phyloP scores from a whole-genome alignment of 2,797 vertebrate genomes.

The Enteromius unitaeniatus region DNA sequence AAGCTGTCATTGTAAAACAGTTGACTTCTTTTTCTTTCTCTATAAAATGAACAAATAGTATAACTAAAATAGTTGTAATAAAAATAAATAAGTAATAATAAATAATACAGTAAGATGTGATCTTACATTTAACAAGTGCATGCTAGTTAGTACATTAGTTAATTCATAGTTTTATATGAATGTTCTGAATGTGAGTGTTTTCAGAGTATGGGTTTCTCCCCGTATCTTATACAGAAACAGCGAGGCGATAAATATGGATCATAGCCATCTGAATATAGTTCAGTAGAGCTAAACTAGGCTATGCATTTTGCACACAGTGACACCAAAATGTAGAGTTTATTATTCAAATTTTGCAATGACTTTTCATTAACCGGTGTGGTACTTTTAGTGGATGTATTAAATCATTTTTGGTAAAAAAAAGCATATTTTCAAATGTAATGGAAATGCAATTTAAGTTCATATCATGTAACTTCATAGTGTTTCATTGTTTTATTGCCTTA shows the following conservation, averaged over 20 bases:
- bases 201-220: neutral
- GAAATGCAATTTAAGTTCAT: neutral
- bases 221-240: neutral
- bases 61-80: neutral
- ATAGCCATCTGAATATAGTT: conserved; percentile 21
- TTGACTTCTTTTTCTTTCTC: neutral
- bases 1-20: neutral
- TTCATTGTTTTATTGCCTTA: neutral
- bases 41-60: neutral
- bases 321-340: neutral
- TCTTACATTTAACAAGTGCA: neutral
- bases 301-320: neutral
- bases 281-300: conserved; percentile 19
- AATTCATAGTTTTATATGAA: neutral
- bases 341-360: neutral
- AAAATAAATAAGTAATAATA: no score
- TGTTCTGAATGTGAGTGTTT: neutral
- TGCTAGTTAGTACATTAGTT: neutral
- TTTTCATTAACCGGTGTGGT: neutral
- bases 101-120: neutral
- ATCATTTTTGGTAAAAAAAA: neutral
- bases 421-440: neutral
- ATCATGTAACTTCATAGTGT: neutral
- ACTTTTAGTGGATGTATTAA: neutral
- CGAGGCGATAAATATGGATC: neutral